A percentile compares a stretch with the other conserved stretches of the same genome.
These are phyloP conservation scores for Lingula anatina DNA, from an alignment of 2,888 invertebrate genomes.

Conservation along the genomic window DNA sequence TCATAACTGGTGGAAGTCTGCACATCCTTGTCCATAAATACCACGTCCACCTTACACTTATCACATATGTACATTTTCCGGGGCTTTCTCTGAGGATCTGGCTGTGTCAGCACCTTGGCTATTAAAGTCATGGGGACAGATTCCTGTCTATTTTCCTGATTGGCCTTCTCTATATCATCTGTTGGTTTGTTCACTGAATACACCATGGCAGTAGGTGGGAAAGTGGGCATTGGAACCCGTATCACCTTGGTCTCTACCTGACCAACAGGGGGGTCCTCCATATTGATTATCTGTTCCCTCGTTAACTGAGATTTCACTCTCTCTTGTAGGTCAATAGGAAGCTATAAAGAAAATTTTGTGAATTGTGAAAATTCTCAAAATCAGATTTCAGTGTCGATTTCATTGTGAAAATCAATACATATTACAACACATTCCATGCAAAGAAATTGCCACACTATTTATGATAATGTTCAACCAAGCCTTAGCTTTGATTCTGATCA, in stretches of 20 bases:
- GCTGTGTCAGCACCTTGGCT: constrained; percentile 40
- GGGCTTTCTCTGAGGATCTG: constrained; percentile 19
- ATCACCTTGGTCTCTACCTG: constrained; percentile 55
- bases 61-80: constrained; percentile 36
- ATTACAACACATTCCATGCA: no score
- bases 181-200: constrained; percentile 50
- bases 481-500: no score
- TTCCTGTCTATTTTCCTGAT: constrained; percentile 9
- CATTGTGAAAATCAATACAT: no score
- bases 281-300: constrained; percentile 34
- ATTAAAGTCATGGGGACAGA: constrained; percentile 42
- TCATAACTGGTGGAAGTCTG: constrained; percentile 36
- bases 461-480: no score
- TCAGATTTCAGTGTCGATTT: no score
- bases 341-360: constrained; percentile 57
- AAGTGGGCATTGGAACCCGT: constrained; percentile 72
- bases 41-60: constrained; percentile 34
- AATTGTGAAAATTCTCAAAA: background rate
- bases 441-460: no score
- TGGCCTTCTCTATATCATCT: constrained; percentile 9
- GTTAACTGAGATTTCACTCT: constrained; percentile 62
- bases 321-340: constrained; percentile 85
- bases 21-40: constrained; percentile 30
- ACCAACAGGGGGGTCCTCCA: constrained; percentile 22
- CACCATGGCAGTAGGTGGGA: constrained; percentile 81